phyloP scores from a whole-genome alignment of 2,888 invertebrate genomes.

The Polia nebulosa region DNA sequence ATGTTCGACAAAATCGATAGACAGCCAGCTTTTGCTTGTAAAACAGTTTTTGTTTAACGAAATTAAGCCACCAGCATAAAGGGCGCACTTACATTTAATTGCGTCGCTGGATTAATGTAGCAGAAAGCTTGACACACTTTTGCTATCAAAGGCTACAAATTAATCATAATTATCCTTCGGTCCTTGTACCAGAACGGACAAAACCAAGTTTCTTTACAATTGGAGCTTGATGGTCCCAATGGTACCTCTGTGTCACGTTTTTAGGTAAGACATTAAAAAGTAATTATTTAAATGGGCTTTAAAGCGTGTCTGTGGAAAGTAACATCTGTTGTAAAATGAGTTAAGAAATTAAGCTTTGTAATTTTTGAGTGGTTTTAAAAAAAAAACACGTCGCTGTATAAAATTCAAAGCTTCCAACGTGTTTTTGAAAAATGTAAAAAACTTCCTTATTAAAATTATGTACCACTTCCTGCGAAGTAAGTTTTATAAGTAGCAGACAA shows the following conservation, averaged over 20 bases:
- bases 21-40: neutral
- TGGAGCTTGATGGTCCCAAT: slow-evolving; percentile 17
- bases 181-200: slow-evolving; percentile 3
- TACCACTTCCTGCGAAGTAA: slow-evolving; percentile 28
- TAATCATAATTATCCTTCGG: slow-evolving; percentile 32
- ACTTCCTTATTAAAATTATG: slow-evolving; percentile 2
- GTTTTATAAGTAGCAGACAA: slow-evolving; percentile 15
- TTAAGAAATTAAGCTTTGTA: slow-evolving; percentile 26
- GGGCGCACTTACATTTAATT: slow-evolving; percentile 20
- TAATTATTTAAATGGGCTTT: slow-evolving; percentile 49
- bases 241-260: slow-evolving; percentile 3
- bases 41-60: slow-evolving; percentile 29
- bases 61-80: slow-evolving; percentile 13
- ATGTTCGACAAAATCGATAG: slow-evolving; percentile 17
- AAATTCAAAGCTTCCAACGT: neutral
- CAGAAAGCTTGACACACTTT: slow-evolving; percentile 32
- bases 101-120: slow-evolving; percentile 23
- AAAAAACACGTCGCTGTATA: neutral
- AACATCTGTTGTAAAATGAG: slow-evolving; percentile 8
- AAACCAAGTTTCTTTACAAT: slow-evolving; percentile 11
- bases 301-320: slow-evolving; percentile 3
- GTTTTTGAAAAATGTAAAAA: neutral
- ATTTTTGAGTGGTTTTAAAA: slow-evolving; percentile 7
- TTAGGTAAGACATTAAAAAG: slow-evolving; percentile 49
- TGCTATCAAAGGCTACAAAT: slow-evolving; percentile 28